Evolutionary conservation across 1,140 invertebrate species (phyloP).

Genomic region (Centruroides vittatus): DNA sequence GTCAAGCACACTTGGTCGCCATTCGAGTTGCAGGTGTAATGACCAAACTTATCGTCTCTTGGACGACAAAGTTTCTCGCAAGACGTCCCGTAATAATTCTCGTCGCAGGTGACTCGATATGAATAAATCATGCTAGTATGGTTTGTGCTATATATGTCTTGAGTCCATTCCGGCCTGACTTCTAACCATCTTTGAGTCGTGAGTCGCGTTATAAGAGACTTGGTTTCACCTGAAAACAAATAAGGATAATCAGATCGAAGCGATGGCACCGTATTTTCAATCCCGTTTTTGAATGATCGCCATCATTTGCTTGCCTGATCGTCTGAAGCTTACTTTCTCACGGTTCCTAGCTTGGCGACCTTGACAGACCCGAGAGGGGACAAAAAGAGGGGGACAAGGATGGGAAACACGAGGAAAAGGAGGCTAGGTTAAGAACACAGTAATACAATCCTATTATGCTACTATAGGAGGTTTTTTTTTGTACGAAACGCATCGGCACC

Average conservation of each 20-base stretch:
- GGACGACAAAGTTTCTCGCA: conserved; percentile 80
- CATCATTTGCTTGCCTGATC: no score
- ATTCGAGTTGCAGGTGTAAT: conserved; percentile 71
- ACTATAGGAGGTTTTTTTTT: no score
- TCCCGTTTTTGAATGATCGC: no score
- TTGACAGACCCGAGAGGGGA: no score
- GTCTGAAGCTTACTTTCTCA: no score
- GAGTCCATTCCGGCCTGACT: conserved; percentile 65
- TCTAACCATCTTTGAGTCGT: conserved; percentile 69
- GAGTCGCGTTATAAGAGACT: conserved; percentile 34
- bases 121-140: conserved; percentile 58
- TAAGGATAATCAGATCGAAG: no score
- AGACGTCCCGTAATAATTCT: conserved; percentile 79
- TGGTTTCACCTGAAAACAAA: neutral
- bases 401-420: no score
- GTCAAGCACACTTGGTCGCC: conserved; percentile 78
- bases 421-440: no score
- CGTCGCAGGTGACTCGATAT: conserved; percentile 78
- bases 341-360: neutral
- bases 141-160: conserved; percentile 48
- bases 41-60: conserved; percentile 79
- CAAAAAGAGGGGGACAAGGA: no score
- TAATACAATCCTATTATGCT: no score
- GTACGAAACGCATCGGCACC: no score
- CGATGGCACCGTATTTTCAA: no score